phyloP scores from a whole-genome alignment of 2,888 invertebrate genomes.

The Argynnis bischoffii region DNA sequence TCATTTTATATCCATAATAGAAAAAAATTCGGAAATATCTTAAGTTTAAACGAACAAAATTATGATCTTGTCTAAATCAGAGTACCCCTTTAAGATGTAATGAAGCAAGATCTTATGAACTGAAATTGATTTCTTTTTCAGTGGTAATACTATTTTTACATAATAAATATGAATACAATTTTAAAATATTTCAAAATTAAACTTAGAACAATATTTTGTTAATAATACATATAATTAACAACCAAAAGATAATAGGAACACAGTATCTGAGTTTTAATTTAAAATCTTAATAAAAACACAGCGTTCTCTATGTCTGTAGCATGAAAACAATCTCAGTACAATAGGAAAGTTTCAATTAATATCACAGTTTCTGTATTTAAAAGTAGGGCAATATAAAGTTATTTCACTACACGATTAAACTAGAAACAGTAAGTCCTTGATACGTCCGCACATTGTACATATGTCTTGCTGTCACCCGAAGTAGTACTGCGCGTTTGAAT shows the following conservation, averaged over 20 bases:
- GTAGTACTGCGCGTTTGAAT: slow-evolving; percentile 86
- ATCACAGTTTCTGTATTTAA: slow-evolving; percentile 80
- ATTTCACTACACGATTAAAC: slow-evolving; percentile 69
- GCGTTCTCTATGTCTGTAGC: slow-evolving; percentile 59
- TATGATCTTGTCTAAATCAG: slow-evolving; percentile 13
- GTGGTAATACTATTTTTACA: neutral
- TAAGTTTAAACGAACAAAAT: slow-evolving; percentile 7
- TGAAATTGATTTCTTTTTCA: neutral
- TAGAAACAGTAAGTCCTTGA: slow-evolving; percentile 84
- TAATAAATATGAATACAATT: too few species aligned
- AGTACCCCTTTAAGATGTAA: neutral
- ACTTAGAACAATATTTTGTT: neutral
- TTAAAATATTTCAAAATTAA: too few species aligned
- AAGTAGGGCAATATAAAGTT: slow-evolving; percentile 76
- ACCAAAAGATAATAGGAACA: slow-evolving; percentile 8
- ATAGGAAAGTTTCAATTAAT: slow-evolving; percentile 44
- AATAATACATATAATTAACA: too few species aligned
- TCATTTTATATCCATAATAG: neutral
- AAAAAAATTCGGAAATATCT: neutral
- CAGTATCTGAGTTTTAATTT: slow-evolving; percentile 8
- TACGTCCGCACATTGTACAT: slow-evolving; percentile 77
- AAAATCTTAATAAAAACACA: slow-evolving; percentile 41
- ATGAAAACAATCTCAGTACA: slow-evolving; percentile 45
- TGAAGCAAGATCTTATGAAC: neutral
- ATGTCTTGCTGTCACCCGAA: slow-evolving; percentile 88